Conservation (phyloP, 2,113 vertebrate genomes). For the Cephalopholis sonnerati region DNA sequence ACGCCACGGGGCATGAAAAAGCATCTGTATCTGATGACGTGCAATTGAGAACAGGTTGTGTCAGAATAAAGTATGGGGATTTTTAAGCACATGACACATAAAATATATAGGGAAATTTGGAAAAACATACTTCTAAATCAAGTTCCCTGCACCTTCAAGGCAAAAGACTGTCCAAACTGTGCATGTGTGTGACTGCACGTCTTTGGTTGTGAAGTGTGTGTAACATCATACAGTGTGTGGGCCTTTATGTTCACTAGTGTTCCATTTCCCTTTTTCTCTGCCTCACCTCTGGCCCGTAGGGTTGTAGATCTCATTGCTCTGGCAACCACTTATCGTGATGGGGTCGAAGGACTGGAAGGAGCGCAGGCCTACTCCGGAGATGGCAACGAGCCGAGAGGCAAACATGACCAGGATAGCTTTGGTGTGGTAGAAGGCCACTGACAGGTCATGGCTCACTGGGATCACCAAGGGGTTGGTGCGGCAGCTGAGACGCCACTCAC, state of each 20-base stretch:
- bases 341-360: constrained; percentile 99
- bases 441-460: constrained; percentile 98
- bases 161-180: not conserved
- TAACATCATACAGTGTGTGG: not conserved
- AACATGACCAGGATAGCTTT: constrained; percentile 94
- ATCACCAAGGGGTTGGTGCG: constrained; percentile 98
- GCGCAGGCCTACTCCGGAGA: constrained; percentile 97
- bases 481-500: constrained; percentile 96
- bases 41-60: no score
- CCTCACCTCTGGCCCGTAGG: constrained; percentile 95
- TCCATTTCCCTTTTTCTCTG: not conserved
- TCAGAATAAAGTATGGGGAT: not conserved
- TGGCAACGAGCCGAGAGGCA: constrained; percentile 91
- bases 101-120: not conserved
- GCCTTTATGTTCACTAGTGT: not conserved
- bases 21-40: no score
- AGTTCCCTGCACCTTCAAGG: not conserved
- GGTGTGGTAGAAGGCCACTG: constrained; percentile 97
- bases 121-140: not conserved
- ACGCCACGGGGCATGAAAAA: no score
- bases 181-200: not conserved
- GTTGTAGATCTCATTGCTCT: constrained; percentile 98
- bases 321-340: constrained; percentile 97
- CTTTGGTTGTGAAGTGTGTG: not conserved
- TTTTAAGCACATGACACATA: not conserved